Conservation (phyloP, 2,797 vertebrate species). For the Myripristis murdjan region DNA sequence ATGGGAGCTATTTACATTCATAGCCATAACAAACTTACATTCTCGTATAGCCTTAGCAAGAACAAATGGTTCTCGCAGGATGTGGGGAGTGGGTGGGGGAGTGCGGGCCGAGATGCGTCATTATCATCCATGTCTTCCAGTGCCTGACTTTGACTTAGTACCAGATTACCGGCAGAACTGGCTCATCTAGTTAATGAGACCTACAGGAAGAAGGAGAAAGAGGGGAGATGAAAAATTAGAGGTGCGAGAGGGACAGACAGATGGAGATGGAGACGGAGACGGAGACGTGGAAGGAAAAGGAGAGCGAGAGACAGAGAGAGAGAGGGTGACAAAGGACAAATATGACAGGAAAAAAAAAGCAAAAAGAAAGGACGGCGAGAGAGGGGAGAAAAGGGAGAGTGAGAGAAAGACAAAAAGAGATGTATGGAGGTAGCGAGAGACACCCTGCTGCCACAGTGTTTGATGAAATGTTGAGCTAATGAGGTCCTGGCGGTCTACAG, state of each 20-base stretch:
- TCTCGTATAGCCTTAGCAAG: constrained; percentile 59
- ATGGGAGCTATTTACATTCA: constrained; percentile 62
- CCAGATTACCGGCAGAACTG: constrained; percentile 60
- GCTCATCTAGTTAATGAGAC: constrained; percentile 68
- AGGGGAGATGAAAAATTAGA: neutral
- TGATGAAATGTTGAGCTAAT: constrained; percentile 80
- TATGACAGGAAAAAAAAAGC: too few species aligned
- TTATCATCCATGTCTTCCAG: constrained; percentile 55
- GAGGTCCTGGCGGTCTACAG: constrained; percentile 72
- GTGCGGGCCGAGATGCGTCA: constrained; percentile 33
- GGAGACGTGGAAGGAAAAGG: neutral
- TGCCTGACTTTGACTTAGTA: constrained; percentile 65
- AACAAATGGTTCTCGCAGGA: constrained; percentile 59
- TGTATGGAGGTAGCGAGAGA: constrained; percentile 39
- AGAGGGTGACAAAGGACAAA: neutral
- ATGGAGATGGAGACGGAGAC: neutral
- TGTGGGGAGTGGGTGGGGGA: too few species aligned
- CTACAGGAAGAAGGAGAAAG: constrained; percentile 43
- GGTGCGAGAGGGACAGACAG: neutral
- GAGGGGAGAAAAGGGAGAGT: constrained; percentile 28
- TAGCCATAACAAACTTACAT: constrained; percentile 59
- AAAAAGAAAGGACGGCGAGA: too few species aligned
- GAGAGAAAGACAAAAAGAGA: constrained; percentile 7
- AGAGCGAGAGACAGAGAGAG: neutral
- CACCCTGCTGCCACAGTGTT: constrained; percentile 65